A percentile compares a stretch with the other conserved stretches of the same genome.
Conservation (phyloP, 1,140 invertebrate genomes). For the Papilio xuthus region DNA sequence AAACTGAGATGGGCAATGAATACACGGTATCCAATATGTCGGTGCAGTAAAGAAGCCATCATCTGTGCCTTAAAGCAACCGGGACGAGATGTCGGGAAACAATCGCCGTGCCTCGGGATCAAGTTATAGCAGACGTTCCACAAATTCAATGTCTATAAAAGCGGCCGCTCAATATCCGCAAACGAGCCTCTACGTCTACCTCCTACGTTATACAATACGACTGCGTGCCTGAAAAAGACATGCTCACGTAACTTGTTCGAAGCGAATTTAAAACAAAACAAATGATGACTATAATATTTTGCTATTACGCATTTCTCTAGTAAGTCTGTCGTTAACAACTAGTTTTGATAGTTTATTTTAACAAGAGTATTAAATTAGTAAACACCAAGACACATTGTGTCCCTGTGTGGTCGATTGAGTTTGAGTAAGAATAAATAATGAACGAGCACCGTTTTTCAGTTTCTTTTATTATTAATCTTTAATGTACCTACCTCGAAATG, state of each 20-base stretch:
- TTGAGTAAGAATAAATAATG: too few species aligned
- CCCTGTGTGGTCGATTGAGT: too few species aligned
- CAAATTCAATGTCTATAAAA: conserved; percentile 18
- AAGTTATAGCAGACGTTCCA: neutral
- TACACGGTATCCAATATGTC: neutral
- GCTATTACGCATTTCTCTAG: neutral
- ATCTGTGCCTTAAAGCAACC: neutral
- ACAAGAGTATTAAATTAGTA: too few species aligned
- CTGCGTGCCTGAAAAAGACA: neutral
- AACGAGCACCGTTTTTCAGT: too few species aligned
- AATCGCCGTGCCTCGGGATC: neutral
- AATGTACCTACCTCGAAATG: neutral
- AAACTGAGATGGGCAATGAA: neutral
- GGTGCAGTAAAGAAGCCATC: neutral
- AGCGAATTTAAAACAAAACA: neutral
- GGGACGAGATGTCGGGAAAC: neutral
- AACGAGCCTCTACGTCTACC: neutral
- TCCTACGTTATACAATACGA: neutral
- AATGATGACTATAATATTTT: neutral
- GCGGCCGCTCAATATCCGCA: conserved; percentile 6
- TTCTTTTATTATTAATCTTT: neutral
- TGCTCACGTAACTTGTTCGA: neutral
- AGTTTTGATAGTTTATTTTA: too few species aligned
- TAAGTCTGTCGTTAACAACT: too few species aligned
- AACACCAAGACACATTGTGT: too few species aligned